Evolutionary conservation across 2,113 vertebrate species (phyloP).

Genomic region (Coptodon bakossiorum): DNA sequence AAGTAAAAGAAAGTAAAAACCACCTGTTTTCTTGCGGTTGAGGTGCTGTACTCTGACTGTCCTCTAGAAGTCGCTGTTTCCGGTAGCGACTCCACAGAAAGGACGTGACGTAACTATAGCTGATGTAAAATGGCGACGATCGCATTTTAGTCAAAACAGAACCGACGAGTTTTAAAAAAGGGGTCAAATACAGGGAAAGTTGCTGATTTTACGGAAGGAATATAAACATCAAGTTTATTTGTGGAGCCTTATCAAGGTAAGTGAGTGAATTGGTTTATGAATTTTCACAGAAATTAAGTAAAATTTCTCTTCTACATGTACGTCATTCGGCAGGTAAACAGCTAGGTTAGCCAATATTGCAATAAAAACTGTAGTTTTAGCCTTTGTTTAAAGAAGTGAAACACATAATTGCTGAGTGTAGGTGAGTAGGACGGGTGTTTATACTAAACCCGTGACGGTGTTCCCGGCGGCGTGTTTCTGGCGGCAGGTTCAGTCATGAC

Average conservation of each 20-base stretch:
- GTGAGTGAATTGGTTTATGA: fast-evolving
- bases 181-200: neutral
- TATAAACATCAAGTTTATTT: fast-evolving
- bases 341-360: neutral
- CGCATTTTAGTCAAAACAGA: conserved; percentile 6
- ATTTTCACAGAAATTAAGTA: neutral
- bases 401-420: neutral
- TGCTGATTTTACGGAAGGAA: neutral
- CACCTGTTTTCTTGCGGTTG: neutral
- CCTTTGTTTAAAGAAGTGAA: neutral
- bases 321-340: neutral
- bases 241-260: neutral
- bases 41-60: neutral
- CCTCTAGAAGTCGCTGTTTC: conserved; percentile 1
- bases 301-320: neutral
- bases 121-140: conserved; percentile 36
- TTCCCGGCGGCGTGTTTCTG: neutral
- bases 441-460: neutral
- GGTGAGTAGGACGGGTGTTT: neutral
- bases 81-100: neutral
- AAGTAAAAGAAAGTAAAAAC: neutral
- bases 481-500: conserved; percentile 38
- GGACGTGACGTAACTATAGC: neutral
- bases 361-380: neutral
- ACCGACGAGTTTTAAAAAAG: neutral